These are phyloP conservation scores for Geotrypetes seraphini DNA, from an alignment of 2,797 vertebrate species.

Conservation along the genomic window DNA sequence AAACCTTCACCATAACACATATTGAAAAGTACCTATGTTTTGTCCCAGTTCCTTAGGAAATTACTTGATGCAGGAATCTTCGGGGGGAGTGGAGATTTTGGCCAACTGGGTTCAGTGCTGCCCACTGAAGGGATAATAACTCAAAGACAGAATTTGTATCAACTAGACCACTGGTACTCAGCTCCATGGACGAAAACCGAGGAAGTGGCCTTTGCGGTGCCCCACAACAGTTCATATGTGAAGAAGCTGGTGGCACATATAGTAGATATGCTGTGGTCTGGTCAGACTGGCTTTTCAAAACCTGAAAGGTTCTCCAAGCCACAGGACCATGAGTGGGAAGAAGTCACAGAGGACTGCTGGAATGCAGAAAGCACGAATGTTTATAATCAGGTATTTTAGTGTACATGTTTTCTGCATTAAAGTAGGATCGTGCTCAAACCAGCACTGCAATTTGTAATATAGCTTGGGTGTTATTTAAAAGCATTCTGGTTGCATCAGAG, in stretches of 20 bases:
- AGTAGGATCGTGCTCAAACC: too few species aligned
- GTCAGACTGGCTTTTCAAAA: slow-evolving; percentile 9
- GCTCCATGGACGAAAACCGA: slow-evolving; percentile 26
- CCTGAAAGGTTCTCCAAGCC: slow-evolving; percentile 1
- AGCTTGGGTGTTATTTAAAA: too few species aligned
- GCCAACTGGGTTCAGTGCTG: slow-evolving; percentile 2
- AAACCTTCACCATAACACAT: too few species aligned
- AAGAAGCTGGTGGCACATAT: slow-evolving; percentile 4
- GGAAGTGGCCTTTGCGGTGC: slow-evolving; percentile 21
- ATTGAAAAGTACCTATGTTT: too few species aligned
- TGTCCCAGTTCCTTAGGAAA: slow-evolving; percentile 7
- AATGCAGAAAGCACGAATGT: slow-evolving; percentile 29
- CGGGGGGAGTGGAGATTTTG: slow-evolving; percentile 26
- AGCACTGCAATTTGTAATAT: too few species aligned
- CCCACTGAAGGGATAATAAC: not conserved
- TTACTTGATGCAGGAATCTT: slow-evolving; percentile 26
- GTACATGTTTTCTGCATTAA: not conserved
- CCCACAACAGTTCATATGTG: slow-evolving; percentile 11
- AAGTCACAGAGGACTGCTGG: slow-evolving; percentile 1
- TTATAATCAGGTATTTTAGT: slow-evolving; percentile 29
- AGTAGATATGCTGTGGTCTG: slow-evolving; percentile 26
- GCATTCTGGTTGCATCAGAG: too few species aligned
- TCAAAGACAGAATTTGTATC: slow-evolving; percentile 3
- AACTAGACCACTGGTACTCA: slow-evolving; percentile 23
- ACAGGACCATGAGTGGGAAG: not conserved